Conservation (phyloP, 2,797 vertebrate species). For the Sebastes wilsoni region DNA sequence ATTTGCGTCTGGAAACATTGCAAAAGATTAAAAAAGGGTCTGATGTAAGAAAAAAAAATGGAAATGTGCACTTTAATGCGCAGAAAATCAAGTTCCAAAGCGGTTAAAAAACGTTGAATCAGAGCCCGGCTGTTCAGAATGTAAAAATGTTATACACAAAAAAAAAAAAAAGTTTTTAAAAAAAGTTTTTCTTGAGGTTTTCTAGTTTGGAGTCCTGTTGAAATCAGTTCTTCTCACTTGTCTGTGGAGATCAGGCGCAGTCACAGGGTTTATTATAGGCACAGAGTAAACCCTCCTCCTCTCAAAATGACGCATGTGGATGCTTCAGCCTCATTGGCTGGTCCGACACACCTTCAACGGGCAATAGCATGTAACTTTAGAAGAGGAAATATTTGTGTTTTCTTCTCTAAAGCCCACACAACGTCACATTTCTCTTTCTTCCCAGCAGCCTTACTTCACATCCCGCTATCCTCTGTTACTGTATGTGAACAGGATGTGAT, state of each 20-base stretch:
- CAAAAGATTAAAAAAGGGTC: background rate
- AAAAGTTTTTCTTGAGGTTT: background rate
- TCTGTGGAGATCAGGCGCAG: background rate
- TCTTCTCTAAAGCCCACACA: too few species aligned
- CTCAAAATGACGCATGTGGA: constrained; percentile 34
- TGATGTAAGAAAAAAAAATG: background rate
- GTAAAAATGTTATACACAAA: background rate
- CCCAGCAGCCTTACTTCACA: background rate
- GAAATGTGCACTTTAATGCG: background rate
- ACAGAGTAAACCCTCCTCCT: background rate
- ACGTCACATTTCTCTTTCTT: background rate
- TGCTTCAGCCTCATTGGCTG: constrained; percentile 50
- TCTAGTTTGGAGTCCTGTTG: background rate
- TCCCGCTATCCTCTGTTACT: background rate
- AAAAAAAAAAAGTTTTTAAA: background rate
- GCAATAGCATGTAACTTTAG: background rate
- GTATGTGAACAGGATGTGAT: background rate
- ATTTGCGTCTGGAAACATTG: constrained; percentile 77
- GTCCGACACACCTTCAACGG: constrained; percentile 50
- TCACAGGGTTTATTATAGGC: constrained; percentile 37
- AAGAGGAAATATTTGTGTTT: background rate
- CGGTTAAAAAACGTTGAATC: background rate
- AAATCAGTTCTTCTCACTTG: background rate
- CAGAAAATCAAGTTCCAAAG: constrained; percentile 20
- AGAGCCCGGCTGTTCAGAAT: background rate